Evolutionary conservation across 1,140 invertebrate species (phyloP).

Genomic region (Semibalanus balanoides): DNA sequence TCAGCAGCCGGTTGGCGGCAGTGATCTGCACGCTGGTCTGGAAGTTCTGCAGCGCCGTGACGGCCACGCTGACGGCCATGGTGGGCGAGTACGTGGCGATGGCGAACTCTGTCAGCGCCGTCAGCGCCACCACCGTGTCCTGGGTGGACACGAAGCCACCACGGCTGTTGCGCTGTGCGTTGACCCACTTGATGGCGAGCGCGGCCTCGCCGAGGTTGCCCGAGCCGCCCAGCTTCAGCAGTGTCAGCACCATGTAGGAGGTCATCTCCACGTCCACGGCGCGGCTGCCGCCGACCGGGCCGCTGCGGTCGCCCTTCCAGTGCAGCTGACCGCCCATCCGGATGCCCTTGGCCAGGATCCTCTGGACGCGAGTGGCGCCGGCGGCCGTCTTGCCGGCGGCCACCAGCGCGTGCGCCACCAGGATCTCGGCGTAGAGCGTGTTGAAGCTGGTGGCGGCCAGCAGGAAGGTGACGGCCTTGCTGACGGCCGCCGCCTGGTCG

Average conservation of each 20-base stretch:
- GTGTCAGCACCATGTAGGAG: conserved; percentile 50
- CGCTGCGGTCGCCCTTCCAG: conserved; percentile 27
- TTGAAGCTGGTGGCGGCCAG: conserved; percentile 30
- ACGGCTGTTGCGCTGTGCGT: conserved; percentile 38
- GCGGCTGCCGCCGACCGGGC: neutral
- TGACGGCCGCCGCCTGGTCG: conserved; percentile 30
- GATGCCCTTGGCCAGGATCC: neutral
- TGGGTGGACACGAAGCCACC: conserved; percentile 60
- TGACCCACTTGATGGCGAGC: conserved; percentile 51
- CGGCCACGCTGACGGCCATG: neutral
- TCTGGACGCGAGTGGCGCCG: neutral
- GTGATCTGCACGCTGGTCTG: conserved; percentile 8
- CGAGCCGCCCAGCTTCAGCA: conserved; percentile 43
- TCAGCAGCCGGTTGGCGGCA: conserved; percentile 16
- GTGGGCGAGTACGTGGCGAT: neutral
- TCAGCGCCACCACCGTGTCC: conserved; percentile 49
- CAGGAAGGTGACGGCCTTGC: conserved; percentile 43
- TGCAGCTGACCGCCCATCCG: conserved; percentile 24
- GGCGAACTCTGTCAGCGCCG: conserved; percentile 43
- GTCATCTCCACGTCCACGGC: conserved; percentile 48
- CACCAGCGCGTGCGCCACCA: conserved; percentile 43
- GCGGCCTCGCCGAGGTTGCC: conserved; percentile 35
- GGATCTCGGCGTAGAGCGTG: conserved; percentile 38
- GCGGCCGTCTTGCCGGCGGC: conserved; percentile 31
- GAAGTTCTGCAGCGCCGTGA: neutral